Base-by-base conservation (phyloP, 92 coral and sea anemone genomes). In the Metridium senile region DNA sequence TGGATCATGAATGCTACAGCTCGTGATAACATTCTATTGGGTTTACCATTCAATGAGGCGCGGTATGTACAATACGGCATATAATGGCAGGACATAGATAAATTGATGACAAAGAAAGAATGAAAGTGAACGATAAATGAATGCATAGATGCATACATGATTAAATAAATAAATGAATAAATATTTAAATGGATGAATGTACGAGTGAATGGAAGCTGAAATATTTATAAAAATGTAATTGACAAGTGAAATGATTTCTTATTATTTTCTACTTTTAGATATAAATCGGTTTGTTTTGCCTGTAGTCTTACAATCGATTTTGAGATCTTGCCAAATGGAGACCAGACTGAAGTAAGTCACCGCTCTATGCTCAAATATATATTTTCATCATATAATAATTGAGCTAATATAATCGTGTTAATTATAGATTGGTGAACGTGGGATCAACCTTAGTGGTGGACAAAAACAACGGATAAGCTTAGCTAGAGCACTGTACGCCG, bases 351-450 rank as follows among this genome's bases (percentile, higher is more conserved):
- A 90, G 98, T 93, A 71, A 85, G 61, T 10, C 8, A 39, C 13
- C 13, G 49, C 13, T n/a, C n/a, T n/a, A n/a, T n/a, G n/a, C n/a
- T n/a, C n/a, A n/a, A n/a, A n/a, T n/a, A n/a, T n/a, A n/a, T n/a
- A n/a, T n/a, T n/a, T n/a, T n/a, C n/a, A n/a, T n/a, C n/a, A n/a
- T n/a, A n/a, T n/a, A n/a, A n/a, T n/a, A n/a, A n/a, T n/a, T n/a
- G n/a, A n/a, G n/a, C n/a, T n/a, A n/a, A n/a, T n/a, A n/a, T n/a
- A n/a, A n/a, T n/a, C n/a, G n/a, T n/a, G n/a, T n/a, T n/a, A n/a
- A n/a, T n/a, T n/a, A n/a, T 51, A 93, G 98, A 76, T 93, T 70
- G 98, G 98, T 31, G 98, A 93, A 58, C 93, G 98, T 39, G 98
- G 98, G 0, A 90, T 93, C 20, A 93, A 93, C 71, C 84, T 93